Percentiles rank a stretch among this genome's conserved stretches.
These are phyloP conservation scores for Drosophila crucigera DNA, from an alignment of 2,888 invertebrate species.

Conservation along the genomic window DNA sequence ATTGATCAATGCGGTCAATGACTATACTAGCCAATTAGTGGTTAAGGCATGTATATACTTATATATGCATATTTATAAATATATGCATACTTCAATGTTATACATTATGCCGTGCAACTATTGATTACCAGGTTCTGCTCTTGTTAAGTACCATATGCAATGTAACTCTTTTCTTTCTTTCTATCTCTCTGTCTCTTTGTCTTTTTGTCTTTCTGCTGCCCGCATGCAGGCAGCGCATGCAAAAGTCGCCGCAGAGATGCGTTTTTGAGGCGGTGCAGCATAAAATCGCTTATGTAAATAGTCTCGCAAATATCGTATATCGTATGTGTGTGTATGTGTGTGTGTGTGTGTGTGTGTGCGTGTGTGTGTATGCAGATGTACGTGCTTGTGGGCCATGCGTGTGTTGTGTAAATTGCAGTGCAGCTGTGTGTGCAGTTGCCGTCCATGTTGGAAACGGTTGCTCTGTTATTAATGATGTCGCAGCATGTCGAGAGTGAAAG, in stretches of 20 bases:
- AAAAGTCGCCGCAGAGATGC: slow-evolving; percentile 28
- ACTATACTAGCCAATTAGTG: slow-evolving; percentile 46
- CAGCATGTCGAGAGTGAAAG: slow-evolving; percentile 38
- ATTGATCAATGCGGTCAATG: slow-evolving; percentile 48
- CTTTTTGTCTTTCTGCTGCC: slow-evolving; percentile 8
- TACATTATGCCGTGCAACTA: slow-evolving; percentile 12
- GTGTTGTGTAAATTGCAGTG: slow-evolving; percentile 38
- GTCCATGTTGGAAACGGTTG: slow-evolving; percentile 40
- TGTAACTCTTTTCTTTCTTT: background rate
- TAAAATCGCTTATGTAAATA: slow-evolving; percentile 77
- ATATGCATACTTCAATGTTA: background rate
- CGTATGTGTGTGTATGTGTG: slow-evolving; percentile 13
- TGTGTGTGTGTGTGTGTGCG: slow-evolving; percentile 16
- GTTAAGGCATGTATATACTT: slow-evolving; percentile 19
- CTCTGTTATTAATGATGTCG: slow-evolving; percentile 77
- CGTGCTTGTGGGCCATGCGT: slow-evolving; percentile 16
- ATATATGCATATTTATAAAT: background rate
- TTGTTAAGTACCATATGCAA: slow-evolving; percentile 10
- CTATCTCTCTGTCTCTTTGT: background rate
- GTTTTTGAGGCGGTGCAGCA: slow-evolving; percentile 60
- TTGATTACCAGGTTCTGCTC: slow-evolving; percentile 10
- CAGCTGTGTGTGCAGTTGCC: slow-evolving; percentile 27
- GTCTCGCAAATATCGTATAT: slow-evolving; percentile 17
- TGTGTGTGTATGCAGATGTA: slow-evolving; percentile 7
- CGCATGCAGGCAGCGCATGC: slow-evolving; percentile 39